phyloP scores from a whole-genome alignment of 2,797 vertebrate species.

The Ara ararauna region DNA sequence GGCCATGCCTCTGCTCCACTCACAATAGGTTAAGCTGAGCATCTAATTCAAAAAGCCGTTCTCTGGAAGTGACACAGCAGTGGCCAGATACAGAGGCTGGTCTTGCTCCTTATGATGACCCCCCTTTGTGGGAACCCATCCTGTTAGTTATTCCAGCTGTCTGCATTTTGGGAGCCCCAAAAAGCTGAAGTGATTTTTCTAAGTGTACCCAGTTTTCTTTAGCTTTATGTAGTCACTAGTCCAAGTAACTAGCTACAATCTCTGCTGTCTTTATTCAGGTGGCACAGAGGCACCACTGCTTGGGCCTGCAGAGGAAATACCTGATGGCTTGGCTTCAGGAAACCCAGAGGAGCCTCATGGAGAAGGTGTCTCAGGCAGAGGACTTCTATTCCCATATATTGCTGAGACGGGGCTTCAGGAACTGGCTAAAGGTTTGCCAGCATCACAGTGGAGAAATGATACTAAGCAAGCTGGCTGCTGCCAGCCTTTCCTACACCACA shows the following conservation, averaged over 20 bases:
- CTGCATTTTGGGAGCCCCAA: not conserved
- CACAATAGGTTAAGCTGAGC: not conserved
- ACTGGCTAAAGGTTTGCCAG: constrained; percentile 85
- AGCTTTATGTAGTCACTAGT: not conserved
- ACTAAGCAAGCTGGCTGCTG: not conserved
- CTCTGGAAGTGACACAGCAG: not conserved
- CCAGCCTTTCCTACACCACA: accelerated
- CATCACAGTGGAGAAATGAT: not conserved
- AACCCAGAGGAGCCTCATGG: constrained; percentile 63
- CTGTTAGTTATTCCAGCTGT: not conserved
- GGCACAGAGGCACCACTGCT: constrained; percentile 82
- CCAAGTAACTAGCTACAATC: not conserved
- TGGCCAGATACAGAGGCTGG: not conserved
- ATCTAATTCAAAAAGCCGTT: not conserved
- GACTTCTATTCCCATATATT: constrained; percentile 76
- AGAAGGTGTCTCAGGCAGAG: constrained; percentile 80
- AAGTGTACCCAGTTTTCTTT: not conserved
- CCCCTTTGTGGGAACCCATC: not conserved
- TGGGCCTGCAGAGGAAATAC: constrained; percentile 79
- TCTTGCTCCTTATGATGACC: not conserved
- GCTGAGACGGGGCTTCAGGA: constrained; percentile 79
- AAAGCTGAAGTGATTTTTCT: not conserved
- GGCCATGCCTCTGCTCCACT: not conserved
- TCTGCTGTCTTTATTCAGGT: constrained; percentile 75
- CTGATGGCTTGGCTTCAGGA: constrained; percentile 82